Percentiles rank a stretch among this genome's conserved stretches.
Evolutionary conservation across 2,113 vertebrate species (phyloP).

Genomic region (Ceyx cyanopectus): DNA sequence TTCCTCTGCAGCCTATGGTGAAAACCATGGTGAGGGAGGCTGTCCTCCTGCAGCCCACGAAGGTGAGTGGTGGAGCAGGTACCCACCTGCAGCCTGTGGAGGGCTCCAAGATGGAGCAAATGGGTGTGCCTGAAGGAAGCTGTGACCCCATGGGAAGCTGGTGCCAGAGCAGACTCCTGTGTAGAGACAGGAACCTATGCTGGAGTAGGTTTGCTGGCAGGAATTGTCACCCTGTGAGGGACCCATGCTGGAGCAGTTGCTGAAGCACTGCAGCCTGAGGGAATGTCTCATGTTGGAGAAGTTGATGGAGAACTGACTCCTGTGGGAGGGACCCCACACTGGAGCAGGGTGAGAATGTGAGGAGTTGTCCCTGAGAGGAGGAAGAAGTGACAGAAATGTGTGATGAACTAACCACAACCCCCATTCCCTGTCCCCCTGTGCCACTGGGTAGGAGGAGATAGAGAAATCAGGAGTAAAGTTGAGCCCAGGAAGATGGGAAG

Average conservation of each 20-base stretch:
- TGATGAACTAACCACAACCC: background rate
- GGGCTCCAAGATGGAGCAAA: background rate
- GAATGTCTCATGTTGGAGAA: background rate
- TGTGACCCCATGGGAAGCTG: background rate
- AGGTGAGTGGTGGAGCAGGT: background rate
- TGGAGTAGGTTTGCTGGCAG: background rate
- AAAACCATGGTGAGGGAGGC: background rate
- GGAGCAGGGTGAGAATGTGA: no score
- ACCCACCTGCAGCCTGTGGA: background rate
- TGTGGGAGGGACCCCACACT: no score
- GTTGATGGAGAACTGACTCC: background rate
- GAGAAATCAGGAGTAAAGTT: background rate
- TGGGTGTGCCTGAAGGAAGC: background rate
- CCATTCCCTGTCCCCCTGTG: background rate
- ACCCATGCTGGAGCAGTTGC: background rate
- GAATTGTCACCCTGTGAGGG: background rate
- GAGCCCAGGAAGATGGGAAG: background rate
- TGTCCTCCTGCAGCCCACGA: background rate
- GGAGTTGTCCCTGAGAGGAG: no score
- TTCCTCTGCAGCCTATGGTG: background rate
- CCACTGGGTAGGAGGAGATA: background rate
- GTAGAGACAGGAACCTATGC: background rate
- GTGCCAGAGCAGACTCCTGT: background rate
- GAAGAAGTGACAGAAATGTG: no score
- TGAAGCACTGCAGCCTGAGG: no score